These are phyloP conservation scores for Agrypnus murinus DNA, from an alignment of 2,888 invertebrate species.

Conservation along the genomic window DNA sequence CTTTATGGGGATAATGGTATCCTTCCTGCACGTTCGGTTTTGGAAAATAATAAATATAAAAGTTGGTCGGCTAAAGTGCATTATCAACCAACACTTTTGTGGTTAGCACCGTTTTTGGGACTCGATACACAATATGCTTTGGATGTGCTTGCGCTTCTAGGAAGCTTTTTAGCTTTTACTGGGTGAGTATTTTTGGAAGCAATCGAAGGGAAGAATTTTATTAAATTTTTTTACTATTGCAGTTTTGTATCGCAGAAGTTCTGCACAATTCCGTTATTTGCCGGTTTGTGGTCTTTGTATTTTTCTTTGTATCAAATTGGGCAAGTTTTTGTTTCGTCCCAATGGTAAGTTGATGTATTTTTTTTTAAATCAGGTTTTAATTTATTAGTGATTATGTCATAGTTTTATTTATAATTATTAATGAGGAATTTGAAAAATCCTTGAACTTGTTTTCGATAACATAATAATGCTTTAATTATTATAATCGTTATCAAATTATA, in stretches of 20 bases:
- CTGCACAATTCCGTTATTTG: slow-evolving; percentile 77
- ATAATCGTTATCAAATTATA: too few species aligned
- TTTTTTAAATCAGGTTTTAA: slow-evolving; percentile 6
- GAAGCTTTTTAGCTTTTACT: slow-evolving; percentile 79
- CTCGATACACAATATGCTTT: slow-evolving; percentile 79
- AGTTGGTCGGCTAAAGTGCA: slow-evolving; percentile 75
- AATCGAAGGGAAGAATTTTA: too few species aligned
- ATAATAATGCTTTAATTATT: too few species aligned
- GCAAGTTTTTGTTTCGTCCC: slow-evolving; percentile 82
- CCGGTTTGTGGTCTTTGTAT: slow-evolving; percentile 80
- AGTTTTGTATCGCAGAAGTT: slow-evolving; percentile 77
- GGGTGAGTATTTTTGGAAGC: slow-evolving; percentile 69
- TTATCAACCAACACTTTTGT: slow-evolving; percentile 79
- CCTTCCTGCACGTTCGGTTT: slow-evolving; percentile 75
- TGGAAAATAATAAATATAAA: slow-evolving; percentile 71
- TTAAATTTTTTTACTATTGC: slow-evolving; percentile 52
- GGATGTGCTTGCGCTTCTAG: slow-evolving; percentile 79
- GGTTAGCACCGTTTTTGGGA: slow-evolving; percentile 79
- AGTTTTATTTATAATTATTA: too few species aligned
- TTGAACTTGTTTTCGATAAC: slow-evolving; percentile 13
- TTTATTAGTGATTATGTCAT: not conserved
- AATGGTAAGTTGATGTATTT: slow-evolving; percentile 76
- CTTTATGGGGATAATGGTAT: slow-evolving; percentile 85
- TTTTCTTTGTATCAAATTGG: slow-evolving; percentile 85
- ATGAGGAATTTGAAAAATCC: not conserved